Conservation (phyloP, 2,113 vertebrate species). For the Egretta garzetta region DNA sequence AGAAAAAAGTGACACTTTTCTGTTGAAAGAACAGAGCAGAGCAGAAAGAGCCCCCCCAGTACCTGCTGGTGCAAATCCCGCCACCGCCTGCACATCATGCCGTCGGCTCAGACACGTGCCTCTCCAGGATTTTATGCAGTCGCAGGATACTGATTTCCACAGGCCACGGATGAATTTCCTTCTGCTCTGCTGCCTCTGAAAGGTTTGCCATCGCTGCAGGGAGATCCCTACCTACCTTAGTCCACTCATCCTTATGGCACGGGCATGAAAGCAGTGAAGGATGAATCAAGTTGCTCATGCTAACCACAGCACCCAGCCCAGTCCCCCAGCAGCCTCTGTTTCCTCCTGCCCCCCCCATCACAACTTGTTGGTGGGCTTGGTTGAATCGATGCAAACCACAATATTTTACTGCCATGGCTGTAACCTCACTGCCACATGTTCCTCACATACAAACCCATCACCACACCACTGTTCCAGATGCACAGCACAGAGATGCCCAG, state of each 20-base stretch:
- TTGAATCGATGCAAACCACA: not conserved
- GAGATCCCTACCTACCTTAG: not conserved
- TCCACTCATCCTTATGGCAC: too few species aligned
- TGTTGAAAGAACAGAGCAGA: not conserved
- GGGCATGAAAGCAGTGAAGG: not conserved
- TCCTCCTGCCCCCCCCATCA: not conserved
- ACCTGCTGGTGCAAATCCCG: too few species aligned
- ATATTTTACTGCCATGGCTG: not conserved
- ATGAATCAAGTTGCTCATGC: too few species aligned
- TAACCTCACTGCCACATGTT: not conserved
- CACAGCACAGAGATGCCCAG: not conserved
- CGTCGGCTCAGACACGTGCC: accelerated
- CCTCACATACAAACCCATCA: not conserved
- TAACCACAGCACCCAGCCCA: not conserved
- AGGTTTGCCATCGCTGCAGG: not conserved
- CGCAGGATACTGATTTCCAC: not conserved
- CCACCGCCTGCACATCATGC: too few species aligned
- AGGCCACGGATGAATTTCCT: not conserved
- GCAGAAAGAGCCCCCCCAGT: not conserved
- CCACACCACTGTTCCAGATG: too few species aligned
- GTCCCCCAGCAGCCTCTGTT: not conserved
- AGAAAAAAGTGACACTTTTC: not conserved
- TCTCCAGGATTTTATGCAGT: not conserved
- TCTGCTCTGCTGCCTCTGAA: not conserved
- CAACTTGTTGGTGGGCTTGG: not conserved